phyloP scores from a whole-genome alignment of 2,888 invertebrate genomes.

The Thumatha senex region DNA sequence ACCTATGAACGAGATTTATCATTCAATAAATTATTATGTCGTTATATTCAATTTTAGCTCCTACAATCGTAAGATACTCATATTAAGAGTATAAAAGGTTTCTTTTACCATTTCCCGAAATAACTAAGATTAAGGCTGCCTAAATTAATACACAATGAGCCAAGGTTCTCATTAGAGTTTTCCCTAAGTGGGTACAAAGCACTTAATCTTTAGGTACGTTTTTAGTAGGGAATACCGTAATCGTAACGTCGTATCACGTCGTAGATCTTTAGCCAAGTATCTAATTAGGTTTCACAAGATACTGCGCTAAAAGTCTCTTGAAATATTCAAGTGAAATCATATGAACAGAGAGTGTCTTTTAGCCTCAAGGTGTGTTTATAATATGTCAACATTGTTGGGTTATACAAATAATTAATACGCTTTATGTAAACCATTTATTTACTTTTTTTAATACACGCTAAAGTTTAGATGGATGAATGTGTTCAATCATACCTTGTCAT shows the following conservation, averaged over 20 bases:
- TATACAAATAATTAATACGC: no score
- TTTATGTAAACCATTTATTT: no score
- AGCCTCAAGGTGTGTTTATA: constrained; percentile 15
- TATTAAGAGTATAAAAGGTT: no score
- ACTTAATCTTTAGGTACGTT: constrained; percentile 4
- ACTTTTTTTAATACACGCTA: no score
- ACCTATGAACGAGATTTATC: no score
- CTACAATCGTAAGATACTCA: no score
- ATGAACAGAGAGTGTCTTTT: constrained; percentile 20
- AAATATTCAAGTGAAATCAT: constrained; percentile 32
- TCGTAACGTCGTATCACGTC: not conserved
- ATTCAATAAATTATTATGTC: no score
- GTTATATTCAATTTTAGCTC: no score
- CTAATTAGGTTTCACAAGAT: constrained; percentile 2
- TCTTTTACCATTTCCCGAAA: no score
- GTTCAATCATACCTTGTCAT: no score
- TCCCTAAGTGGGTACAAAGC: not conserved
- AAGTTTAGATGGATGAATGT: no score
- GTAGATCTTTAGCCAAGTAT: not conserved
- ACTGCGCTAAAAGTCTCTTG: constrained; percentile 10
- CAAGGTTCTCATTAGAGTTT: not conserved
- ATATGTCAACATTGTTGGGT: not conserved
- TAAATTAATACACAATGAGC: not conserved
- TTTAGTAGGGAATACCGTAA: not conserved
- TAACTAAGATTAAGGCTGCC: not conserved